phyloP scores from a whole-genome alignment of 2,888 invertebrate genomes.

The Acrobasis repandana region DNA sequence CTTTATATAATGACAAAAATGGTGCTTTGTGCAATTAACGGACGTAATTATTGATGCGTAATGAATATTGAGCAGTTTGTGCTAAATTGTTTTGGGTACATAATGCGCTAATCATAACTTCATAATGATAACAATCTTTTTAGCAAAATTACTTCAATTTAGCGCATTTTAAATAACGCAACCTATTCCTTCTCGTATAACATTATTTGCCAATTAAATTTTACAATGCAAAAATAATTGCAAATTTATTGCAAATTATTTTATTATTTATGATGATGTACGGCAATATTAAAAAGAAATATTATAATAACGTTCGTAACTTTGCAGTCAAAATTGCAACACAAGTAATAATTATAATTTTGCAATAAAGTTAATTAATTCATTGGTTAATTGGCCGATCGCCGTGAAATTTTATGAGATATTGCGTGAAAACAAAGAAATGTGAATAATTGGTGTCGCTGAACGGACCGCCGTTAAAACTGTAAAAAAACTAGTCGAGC shows the following conservation, averaged over 20 bases:
- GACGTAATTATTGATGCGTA: slow-evolving; percentile 7
- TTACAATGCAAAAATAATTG: too few species aligned
- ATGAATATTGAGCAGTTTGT: slow-evolving; percentile 15
- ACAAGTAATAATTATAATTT: neutral
- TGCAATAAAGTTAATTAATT: slow-evolving; percentile 10
- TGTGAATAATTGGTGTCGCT: slow-evolving; percentile 50
- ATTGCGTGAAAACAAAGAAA: slow-evolving; percentile 50
- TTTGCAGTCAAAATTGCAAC: slow-evolving; percentile 13
- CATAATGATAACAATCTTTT: too few species aligned
- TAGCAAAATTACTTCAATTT: too few species aligned
- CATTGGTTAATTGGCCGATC: slow-evolving; percentile 5
- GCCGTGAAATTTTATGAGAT: slow-evolving; percentile 20
- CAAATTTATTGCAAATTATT: too few species aligned
- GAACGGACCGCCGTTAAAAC: slow-evolving; percentile 73
- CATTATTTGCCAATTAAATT: too few species aligned
- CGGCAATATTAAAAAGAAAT: too few species aligned
- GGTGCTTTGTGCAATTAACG: slow-evolving; percentile 27
- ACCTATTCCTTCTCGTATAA: too few species aligned
- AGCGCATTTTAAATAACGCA: too few species aligned
- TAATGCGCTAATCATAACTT: neutral
- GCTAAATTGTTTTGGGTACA: slow-evolving; percentile 23
- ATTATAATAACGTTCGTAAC: neutral
- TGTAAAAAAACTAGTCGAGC: slow-evolving; percentile 76
- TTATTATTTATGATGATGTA: too few species aligned
- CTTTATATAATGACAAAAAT: slow-evolving; percentile 12